Evolutionary conservation across 2,113 vertebrate genomes (phyloP), one percentile per base, ranked within the genome.

Genomic region (Antennarius striatus): DNA sequence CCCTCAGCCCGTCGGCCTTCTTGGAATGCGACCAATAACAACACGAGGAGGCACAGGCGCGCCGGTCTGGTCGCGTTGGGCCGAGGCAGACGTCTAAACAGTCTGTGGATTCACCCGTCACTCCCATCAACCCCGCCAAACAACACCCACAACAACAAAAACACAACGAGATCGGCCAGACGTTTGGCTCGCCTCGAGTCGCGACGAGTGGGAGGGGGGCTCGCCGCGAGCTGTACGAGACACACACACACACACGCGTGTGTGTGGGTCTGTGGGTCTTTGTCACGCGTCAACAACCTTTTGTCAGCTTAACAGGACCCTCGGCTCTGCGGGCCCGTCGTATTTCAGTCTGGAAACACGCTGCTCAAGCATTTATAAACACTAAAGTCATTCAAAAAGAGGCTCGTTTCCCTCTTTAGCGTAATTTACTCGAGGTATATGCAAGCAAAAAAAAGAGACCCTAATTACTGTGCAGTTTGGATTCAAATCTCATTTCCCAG

Each of bases 371-470:
- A 22, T 22, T 22, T 22, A 22, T 22, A 22, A 22, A 22, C 22
- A 64, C 50, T 49, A 12, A 16, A 71, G 40, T 58, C 50, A n/a
- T 46, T 48, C 5, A 9, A 16, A 56, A 39, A 73, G 53, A 29
- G 45, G n/a, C 1, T 79, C 60, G 53, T 70, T 68, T 55, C 40
- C 46, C 71, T 52, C 36, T 62, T 61, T 75, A 15, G 58, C 68
- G 49, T 63, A 49, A 66, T 73, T 75, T 71, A 72, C 49, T 32
- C 49, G 14, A 78, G 56, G 56, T 68, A 73, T 87, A 91, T 91
- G 89, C 89, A 91, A 91, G 48, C 54, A 66, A 79, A 74, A 22
- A 22, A 22, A 12, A 88, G 85, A 90, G 89, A 91, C 85, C 86
- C 59, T 68, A 56, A 71, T 82, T 83, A 91, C 88, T 90, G 90